These are phyloP conservation scores for Dromas ardeola DNA, from an alignment of 2,113 vertebrate genomes.

Conservation along the genomic window DNA sequence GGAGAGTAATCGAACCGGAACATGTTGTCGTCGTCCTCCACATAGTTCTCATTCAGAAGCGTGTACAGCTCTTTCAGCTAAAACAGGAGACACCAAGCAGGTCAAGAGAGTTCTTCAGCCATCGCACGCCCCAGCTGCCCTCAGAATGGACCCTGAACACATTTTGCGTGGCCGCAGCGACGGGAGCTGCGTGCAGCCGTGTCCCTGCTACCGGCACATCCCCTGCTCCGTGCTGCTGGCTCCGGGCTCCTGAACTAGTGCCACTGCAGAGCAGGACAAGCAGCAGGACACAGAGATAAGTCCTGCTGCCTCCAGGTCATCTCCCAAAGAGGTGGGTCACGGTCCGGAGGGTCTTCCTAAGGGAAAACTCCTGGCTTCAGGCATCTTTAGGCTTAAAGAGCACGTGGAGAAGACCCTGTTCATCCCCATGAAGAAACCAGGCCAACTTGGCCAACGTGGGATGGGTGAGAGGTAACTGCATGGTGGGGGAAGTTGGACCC, in stretches of 20 bases:
- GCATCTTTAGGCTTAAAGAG: neutral
- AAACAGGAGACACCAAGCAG: neutral
- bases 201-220: neutral
- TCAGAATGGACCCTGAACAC: neutral
- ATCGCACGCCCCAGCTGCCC: neutral
- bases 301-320: neutral
- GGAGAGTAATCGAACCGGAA: slow-evolving; percentile 99
- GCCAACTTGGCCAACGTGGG: neutral
- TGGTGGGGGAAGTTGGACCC: neutral
- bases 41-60: slow-evolving; percentile 97
- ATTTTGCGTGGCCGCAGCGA: neutral
- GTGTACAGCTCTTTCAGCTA: slow-evolving; percentile 98
- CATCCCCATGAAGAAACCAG: neutral
- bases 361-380: neutral
- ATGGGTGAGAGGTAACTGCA: neutral
- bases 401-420: neutral
- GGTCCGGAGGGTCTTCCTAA: neutral
- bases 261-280: neutral
- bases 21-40: slow-evolving; percentile 99
- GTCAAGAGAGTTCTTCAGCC: neutral
- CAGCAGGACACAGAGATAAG: neutral
- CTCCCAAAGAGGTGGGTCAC: neutral
- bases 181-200: fast-evolving
- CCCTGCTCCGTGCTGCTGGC: neutral
- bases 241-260: fast-evolving